These are phyloP conservation scores for Malachius bipustulatus DNA, from an alignment of 2,888 invertebrate species.

Conservation along the genomic window DNA sequence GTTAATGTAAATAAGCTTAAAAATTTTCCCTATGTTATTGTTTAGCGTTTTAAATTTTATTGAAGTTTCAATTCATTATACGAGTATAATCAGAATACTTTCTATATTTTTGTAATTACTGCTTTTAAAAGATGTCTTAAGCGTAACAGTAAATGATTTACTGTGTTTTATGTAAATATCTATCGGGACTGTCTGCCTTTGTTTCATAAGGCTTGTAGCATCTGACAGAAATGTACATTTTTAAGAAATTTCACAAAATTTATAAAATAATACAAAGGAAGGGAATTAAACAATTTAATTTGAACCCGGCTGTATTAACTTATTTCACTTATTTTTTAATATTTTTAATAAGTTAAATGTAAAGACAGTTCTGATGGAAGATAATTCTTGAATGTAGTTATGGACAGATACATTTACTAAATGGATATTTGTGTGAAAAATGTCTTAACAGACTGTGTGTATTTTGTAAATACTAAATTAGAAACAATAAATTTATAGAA, in stretches of 20 bases:
- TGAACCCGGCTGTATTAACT: too few species aligned
- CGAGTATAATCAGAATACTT: slow-evolving; percentile 16
- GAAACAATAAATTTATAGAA: slow-evolving; percentile 32
- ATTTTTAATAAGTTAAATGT: too few species aligned
- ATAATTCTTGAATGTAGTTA: neutral
- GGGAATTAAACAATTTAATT: too few species aligned
- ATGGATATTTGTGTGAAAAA: slow-evolving; percentile 22
- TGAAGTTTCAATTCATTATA: slow-evolving; percentile 22
- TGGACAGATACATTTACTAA: slow-evolving; percentile 16
- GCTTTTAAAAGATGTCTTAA: slow-evolving; percentile 20
- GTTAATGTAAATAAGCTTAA: neutral
- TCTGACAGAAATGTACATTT: too few species aligned
- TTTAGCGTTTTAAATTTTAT: slow-evolving; percentile 27
- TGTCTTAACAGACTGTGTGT: slow-evolving; percentile 29
- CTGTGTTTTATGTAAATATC: slow-evolving; percentile 11
- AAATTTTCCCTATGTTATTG: slow-evolving; percentile 20
- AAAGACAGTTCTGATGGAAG: too few species aligned
- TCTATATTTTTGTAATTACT: slow-evolving; percentile 23
- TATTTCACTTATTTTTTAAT: too few species aligned
- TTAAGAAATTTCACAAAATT: too few species aligned
- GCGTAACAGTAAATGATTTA: slow-evolving; percentile 18
- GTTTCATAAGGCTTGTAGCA: too few species aligned
- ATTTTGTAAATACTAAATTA: slow-evolving; percentile 36
- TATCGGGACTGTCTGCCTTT: too few species aligned
- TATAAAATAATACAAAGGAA: neutral